Conservation (phyloP, 2,113 vertebrate genomes). For the Vimba vimba region DNA sequence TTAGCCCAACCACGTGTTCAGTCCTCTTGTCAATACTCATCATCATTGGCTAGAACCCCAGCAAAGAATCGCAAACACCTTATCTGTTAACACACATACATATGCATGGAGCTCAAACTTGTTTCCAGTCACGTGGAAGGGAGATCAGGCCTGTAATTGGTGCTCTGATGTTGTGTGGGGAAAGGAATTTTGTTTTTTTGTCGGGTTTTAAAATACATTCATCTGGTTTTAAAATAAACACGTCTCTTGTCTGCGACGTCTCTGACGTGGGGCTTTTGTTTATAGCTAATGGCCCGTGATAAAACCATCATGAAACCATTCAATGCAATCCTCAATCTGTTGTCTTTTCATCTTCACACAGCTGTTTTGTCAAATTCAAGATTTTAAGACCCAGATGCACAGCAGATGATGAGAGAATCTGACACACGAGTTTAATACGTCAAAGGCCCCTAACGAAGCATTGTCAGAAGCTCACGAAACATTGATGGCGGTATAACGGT, state of each 20-base stretch:
- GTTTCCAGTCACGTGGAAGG: conserved; percentile 29
- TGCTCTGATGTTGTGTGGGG: background rate
- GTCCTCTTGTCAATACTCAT: conserved; percentile 66
- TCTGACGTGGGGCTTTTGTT: conserved; percentile 31
- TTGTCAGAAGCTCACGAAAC: conserved; percentile 2
- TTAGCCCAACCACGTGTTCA: conserved; percentile 61
- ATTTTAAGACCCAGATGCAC: conserved; percentile 34
- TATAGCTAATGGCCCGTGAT: conserved; percentile 35
- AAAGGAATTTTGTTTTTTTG: background rate
- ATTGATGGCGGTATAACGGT: background rate
- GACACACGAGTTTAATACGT: background rate
- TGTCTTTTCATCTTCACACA: conserved; percentile 35
- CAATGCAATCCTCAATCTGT: conserved; percentile 32
- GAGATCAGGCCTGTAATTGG: background rate
- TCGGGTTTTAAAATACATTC: conserved; percentile 34
- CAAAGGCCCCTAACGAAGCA: conserved; percentile 24
- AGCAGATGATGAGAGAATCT: conserved; percentile 3
- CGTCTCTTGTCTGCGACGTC: conserved; percentile 7
- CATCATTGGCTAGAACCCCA: conserved; percentile 55
- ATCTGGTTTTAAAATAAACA: conserved; percentile 41
- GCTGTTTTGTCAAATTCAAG: conserved; percentile 32
- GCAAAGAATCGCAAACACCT: conserved; percentile 56
- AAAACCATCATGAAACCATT: conserved; percentile 38
- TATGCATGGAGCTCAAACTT: conserved; percentile 44
- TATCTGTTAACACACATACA: conserved; percentile 48